Percentiles rank a stretch among this genome's conserved stretches.
Evolutionary conservation across 2,888 invertebrate species (phyloP).

Genomic region (Pheosia tremula): DNA sequence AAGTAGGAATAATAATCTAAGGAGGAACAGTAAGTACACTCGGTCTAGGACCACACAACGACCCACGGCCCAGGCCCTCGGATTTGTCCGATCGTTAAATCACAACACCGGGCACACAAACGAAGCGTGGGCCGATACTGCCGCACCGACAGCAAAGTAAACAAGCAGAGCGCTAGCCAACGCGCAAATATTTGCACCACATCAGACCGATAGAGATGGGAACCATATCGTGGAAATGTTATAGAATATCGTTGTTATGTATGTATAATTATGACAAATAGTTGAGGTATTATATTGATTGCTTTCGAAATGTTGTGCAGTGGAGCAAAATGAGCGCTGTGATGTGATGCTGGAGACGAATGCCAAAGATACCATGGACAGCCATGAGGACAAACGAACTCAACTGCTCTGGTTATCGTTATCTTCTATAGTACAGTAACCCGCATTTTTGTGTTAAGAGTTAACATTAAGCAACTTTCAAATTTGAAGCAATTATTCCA

Average conservation of each 20-base stretch:
- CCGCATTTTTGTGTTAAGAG: no score
- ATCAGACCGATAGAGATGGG: background rate
- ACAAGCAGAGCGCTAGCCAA: constrained; percentile 3
- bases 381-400: no score
- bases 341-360: no score
- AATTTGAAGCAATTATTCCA: no score
- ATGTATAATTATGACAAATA: background rate
- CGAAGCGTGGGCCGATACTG: background rate
- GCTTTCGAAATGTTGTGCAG: no score
- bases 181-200: constrained; percentile 8
- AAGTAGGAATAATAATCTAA: background rate
- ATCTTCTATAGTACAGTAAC: no score
- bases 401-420: no score
- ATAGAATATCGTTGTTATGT: background rate
- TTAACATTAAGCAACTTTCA: no score
- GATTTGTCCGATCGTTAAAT: constrained; percentile 7
- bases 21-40: background rate
- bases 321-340: no score
- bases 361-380: no score
- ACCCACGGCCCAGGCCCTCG: background rate
- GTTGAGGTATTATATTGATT: background rate
- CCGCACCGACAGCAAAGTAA: constrained; percentile 4
- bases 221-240: background rate
- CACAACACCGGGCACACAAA: constrained; percentile 1
- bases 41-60: background rate